A percentile compares a stretch with the other conserved stretches of the same genome.
Conservation (phyloP, 2,888 invertebrate genomes). For the Caenorhabditis parvicauda region DNA sequence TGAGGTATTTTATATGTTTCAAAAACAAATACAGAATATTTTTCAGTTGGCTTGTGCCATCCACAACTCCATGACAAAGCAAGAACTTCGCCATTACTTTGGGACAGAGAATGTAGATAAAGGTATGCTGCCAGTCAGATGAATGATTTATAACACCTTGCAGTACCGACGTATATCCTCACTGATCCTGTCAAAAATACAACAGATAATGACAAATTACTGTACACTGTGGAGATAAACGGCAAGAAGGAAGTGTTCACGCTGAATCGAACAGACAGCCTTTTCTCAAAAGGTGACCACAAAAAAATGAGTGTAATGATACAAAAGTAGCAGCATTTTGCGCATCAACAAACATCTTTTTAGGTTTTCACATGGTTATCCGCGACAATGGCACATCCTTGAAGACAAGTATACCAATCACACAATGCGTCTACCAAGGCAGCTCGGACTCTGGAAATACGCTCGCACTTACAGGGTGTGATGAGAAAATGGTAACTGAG, state of each 20-base stretch:
- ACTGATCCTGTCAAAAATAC: no score
- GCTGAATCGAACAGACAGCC: no score
- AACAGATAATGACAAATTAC: no score
- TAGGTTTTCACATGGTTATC: slow-evolving; percentile 24
- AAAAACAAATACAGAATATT: not conserved
- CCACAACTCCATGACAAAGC: slow-evolving; percentile 22
- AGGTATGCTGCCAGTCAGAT: slow-evolving; percentile 8
- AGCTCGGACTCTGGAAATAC: slow-evolving; percentile 11
- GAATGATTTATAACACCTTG: slow-evolving; percentile 8
- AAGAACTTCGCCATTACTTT: slow-evolving; percentile 27
- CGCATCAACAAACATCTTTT: no score
- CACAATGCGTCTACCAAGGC: slow-evolving; percentile 44
- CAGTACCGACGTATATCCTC: not conserved
- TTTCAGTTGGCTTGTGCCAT: slow-evolving; percentile 16
- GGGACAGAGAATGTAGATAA: slow-evolving; percentile 21
- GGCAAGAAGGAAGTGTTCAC: no score
- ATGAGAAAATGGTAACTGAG: slow-evolving; percentile 34
- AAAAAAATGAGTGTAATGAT: not conserved
- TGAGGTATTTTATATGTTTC: no score
- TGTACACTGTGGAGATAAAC: no score
- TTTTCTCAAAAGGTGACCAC: not conserved
- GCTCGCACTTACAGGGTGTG: slow-evolving; percentile 49
- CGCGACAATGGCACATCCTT: slow-evolving; percentile 17
- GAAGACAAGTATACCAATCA: slow-evolving; percentile 10
- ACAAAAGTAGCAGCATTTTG: no score